These are phyloP conservation scores for Crocodylus rhombifer DNA, from an alignment of 2,797 vertebrate genomes.

Conservation along the genomic window DNA sequence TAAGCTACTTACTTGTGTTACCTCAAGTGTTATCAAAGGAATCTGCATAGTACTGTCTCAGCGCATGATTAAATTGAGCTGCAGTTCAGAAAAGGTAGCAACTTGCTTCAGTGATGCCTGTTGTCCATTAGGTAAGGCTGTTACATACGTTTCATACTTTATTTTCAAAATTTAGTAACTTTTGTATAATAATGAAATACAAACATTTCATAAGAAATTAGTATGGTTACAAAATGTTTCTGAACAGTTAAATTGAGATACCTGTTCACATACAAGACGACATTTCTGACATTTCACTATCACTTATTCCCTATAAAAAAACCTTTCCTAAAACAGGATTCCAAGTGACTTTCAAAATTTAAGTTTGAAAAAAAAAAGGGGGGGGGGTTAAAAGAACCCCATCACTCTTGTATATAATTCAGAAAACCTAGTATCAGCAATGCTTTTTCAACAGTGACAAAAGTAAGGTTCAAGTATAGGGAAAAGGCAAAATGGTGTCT, in stretches of 20 bases:
- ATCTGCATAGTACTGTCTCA: too few species aligned
- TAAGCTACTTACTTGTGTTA: too few species aligned
- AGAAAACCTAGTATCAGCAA: not conserved
- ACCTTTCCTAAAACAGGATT: not conserved
- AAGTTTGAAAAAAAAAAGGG: not conserved
- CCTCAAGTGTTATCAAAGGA: too few species aligned
- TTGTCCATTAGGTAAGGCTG: too few species aligned
- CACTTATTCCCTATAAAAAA: not conserved
- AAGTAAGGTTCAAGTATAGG: not conserved
- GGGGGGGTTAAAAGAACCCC: too few species aligned
- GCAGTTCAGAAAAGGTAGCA: too few species aligned
- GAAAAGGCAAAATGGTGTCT: not conserved
- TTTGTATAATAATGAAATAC: constrained; percentile 2
- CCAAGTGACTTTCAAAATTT: not conserved
- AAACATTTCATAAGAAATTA: not conserved
- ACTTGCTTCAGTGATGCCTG: not conserved
- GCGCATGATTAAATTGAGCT: too few species aligned
- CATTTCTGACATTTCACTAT: not conserved
- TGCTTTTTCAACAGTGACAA: not conserved
- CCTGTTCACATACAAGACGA: not conserved
- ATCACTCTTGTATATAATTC: not conserved
- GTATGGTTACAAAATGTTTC: not conserved
- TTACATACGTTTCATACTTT: not conserved
- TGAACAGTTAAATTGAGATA: not conserved
- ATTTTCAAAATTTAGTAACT: constrained; percentile 11